Percentiles rank a stretch among this genome's conserved stretches.
phyloP scores from a whole-genome alignment of 2,797 vertebrate genomes.

The Alfaro cultratus region DNA sequence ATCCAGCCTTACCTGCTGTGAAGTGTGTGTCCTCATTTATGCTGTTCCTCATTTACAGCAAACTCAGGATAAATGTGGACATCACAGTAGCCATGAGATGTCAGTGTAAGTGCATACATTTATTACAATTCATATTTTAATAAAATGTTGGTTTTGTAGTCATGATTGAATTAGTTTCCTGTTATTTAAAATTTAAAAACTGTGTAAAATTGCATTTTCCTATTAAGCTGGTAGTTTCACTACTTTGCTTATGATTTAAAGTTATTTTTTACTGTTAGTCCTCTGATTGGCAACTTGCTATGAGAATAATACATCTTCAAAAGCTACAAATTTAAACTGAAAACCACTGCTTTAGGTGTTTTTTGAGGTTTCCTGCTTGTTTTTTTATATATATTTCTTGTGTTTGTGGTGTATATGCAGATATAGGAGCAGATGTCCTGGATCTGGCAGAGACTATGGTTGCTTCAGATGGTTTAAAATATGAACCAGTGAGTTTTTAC shows the following conservation, averaged over 20 bases:
- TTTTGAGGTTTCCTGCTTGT: neutral
- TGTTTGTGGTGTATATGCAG: conserved; percentile 68
- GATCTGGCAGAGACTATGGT: conserved; percentile 98
- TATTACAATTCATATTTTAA: neutral
- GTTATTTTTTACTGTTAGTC: neutral
- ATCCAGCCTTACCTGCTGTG: neutral
- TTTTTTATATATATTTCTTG: neutral
- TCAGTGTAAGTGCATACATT: conserved; percentile 88
- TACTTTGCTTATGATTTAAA: neutral
- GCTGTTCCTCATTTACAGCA: conserved; percentile 81
- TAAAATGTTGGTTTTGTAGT: neutral
- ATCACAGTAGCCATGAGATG: conserved; percentile 98
- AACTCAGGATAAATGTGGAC: conserved; percentile 96
- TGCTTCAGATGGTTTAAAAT: conserved; percentile 90
- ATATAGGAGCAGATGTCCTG: conserved; percentile 95
- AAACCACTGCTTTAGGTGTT: neutral
- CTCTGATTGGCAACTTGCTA: neutral
- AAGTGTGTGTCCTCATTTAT: neutral
- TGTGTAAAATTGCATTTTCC: neutral
- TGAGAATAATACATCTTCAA: neutral
- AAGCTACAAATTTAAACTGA: neutral
- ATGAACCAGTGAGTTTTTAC: conserved; percentile 87
- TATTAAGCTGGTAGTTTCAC: neutral
- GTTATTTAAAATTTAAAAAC: neutral
- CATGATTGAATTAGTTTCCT: neutral